Evolutionary conservation across 2,113 vertebrate species (phyloP), one percentile per base, ranked within the genome.

Genomic region (Epinephelus lanceolatus): DNA sequence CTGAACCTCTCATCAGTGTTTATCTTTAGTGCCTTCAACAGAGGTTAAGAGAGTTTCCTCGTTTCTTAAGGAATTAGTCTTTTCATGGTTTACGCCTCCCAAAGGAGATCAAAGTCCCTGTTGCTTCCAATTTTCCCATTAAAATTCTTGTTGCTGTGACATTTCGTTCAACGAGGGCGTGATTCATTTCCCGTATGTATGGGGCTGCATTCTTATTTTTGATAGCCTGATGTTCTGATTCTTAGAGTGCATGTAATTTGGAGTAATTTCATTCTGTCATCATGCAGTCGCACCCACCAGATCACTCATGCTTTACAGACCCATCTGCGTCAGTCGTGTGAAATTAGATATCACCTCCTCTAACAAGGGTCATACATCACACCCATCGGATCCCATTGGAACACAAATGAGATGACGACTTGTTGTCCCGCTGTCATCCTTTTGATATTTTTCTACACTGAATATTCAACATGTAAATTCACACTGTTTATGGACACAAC

Each of bases 341-440:
- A 81, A 92, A 93, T 89, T 86, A 88, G 79, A 86, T 65, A 78
- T 93, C 89, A 92, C 90, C 91, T 84, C 81, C 66, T 89, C 78
- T 92, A 92, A 93, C 88, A 85, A 90, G 88, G 93, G 88, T 92
- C 91, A 92, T 93, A 78, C 91, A 92, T 94, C 83, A 94, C 78
- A 33, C 79, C 83, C 91, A 90, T 91, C 74, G 83, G 72, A 88
- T 72, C 51, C 84, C 78, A 89, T 92, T 75, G 87, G 91, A 91
- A 92, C 78, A 78, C 73, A 90, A 91, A 93, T 78, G 78, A 92
- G 85, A 91, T 86, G 88, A 89, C 47, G 80, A 80, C 81, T 85
- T 84, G 67, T 90, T 86, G 81, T 87, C 63, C 86, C 21, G 23
- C 76, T 83, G 83, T 83, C 86, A 85, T 92, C 63, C 66, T 86